Conservation (phyloP, 2,113 vertebrate species). For the Chaetura pelagica region DNA sequence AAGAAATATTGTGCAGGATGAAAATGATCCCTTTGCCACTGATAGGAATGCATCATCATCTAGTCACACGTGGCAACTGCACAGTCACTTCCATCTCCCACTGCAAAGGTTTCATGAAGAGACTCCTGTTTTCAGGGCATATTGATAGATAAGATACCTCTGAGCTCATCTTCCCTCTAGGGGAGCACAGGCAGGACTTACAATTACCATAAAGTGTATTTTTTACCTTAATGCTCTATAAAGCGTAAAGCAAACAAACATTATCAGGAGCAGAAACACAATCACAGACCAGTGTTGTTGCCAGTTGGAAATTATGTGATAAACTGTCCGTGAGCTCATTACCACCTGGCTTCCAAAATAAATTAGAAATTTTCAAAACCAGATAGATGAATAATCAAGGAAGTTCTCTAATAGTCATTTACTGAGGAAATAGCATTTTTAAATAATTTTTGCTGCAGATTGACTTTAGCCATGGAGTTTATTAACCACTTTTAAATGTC, state of each 20-base stretch:
- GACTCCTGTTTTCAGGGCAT: background rate
- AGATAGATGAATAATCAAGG: constrained; percentile 22
- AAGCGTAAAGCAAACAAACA: background rate
- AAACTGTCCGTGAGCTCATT: constrained; percentile 8
- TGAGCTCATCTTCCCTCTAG: background rate
- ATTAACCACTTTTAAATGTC: background rate
- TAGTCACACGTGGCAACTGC: rapidly evolving
- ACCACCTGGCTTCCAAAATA: background rate
- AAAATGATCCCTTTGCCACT: background rate
- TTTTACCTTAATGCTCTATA: background rate
- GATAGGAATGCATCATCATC: background rate
- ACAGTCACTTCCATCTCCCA: background rate
- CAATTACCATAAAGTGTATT: background rate
- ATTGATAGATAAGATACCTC: background rate
- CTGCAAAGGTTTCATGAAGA: background rate
- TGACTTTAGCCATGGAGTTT: background rate
- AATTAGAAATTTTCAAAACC: background rate
- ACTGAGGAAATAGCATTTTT: background rate
- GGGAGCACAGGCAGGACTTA: background rate
- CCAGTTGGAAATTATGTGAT: background rate
- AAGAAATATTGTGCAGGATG: background rate
- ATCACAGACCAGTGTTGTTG: background rate
- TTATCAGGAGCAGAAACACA: background rate
- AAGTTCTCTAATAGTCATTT: constrained; percentile 19
- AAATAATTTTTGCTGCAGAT: background rate